Evolutionary conservation across 37 sponge, comb jelly and placozoan species (phyloP), one percentile per base, ranked within the genome.

Genomic region (Chondrosia reniformis): DNA sequence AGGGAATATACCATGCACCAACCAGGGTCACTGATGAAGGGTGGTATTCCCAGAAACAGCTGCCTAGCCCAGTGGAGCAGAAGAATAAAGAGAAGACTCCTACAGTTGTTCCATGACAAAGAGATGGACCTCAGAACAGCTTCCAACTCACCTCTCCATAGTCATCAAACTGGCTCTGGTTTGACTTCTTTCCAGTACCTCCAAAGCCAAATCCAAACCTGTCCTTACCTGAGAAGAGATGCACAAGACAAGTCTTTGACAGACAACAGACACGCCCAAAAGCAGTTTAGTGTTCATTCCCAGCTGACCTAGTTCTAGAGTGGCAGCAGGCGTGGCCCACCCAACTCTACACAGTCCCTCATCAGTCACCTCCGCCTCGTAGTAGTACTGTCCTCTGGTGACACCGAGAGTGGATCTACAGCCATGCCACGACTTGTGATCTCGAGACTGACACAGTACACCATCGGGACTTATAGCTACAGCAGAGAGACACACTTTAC

Each of bases 281-380:
- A 10, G 15, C 52, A 10, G 15, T 49, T 15, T 49, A 10, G 15
- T 10, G 15, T 59, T 13, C 30, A 6, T 13, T 19, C 0, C 13
- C 24, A 4, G 25, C 65, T 36, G 54, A 89, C 97, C 97, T 57
- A 97, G 83, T 41, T 97, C 98, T 9, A 77, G 86, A 17, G 78
- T 81, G 24, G 86, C 94, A 22, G 43, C 55, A 37, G 45, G 59
- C 21, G 94, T 93, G 31, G 94, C 76, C 89, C 95, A 97, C 8
- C 98, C 98, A 39, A 97, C 80, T 46, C 98, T 71, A 79, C 98
- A 97, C 81, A 97, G 71, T 33, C 98, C 98, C 42, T 97, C 95
- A 75, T 97, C 98, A 10, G 98, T 94, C 34, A 97, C 92, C 5
- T 86, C 89, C 39, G 94, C 88, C 57, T 97, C 98, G 64, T 84